A percentile compares a stretch with the other conserved stretches of the same genome.
Conservation (phyloP, 2,113 vertebrate species). For the Anas platyrhynchos region DNA sequence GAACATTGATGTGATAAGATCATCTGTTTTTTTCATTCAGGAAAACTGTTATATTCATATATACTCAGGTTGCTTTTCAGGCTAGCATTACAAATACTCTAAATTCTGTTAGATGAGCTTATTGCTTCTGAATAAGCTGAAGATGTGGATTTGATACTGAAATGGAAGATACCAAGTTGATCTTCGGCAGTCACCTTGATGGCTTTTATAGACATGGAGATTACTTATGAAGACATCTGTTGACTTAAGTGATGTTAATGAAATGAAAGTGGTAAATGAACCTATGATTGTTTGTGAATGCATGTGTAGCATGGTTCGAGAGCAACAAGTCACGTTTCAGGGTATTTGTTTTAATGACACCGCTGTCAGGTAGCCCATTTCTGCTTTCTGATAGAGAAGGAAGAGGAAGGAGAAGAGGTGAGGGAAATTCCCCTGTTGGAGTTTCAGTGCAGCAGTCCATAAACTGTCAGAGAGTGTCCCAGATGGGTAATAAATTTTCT, state of each 20-base stretch:
- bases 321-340: neutral
- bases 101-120: neutral
- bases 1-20: fast-evolving
- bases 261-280: neutral
- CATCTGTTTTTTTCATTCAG: neutral
- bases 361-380: neutral
- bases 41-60: neutral
- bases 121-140: neutral
- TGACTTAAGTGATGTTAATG: neutral
- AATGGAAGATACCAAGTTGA: neutral
- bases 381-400: neutral
- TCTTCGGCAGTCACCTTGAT: neutral
- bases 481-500: neutral
- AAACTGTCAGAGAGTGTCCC: neutral
- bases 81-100: neutral
- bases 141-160: neutral
- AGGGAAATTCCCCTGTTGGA: neutral
- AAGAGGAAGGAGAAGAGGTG: neutral
- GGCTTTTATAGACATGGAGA: neutral
- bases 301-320: neutral
- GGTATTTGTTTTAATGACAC: neutral
- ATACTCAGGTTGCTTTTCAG: neutral
- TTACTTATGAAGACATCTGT: neutral
- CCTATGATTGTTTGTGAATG: too few species aligned
- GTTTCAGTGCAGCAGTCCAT: neutral